These are phyloP conservation scores for Erynnis tages DNA, from an alignment of 2,888 invertebrate genomes.

Conservation along the genomic window DNA sequence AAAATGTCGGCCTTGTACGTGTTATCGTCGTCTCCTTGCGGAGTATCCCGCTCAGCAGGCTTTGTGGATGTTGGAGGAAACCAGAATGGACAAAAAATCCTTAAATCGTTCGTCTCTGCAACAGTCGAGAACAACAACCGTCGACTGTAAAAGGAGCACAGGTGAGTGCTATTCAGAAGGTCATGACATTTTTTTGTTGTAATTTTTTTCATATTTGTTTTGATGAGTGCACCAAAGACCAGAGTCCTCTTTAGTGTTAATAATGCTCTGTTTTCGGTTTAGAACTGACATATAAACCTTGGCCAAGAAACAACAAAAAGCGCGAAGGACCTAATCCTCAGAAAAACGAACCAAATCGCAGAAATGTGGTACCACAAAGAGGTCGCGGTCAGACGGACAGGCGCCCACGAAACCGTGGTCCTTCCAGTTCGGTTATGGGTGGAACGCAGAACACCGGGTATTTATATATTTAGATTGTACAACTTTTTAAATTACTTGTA, in stretches of 20 bases:
- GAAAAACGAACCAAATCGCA: slow-evolving; percentile 83
- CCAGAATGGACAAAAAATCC: slow-evolving; percentile 90
- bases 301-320: slow-evolving; percentile 83
- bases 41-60: slow-evolving; percentile 82
- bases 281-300: slow-evolving; percentile 81
- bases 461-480: background rate
- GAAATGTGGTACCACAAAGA: slow-evolving; percentile 85
- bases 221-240: background rate
- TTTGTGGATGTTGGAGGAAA: slow-evolving; percentile 80
- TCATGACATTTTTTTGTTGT: slow-evolving; percentile 24
- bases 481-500: too few relatives aligned
- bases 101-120: slow-evolving; percentile 85
- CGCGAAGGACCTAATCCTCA: slow-evolving; percentile 82
- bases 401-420: slow-evolving; percentile 85
- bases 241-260: background rate
- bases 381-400: slow-evolving; percentile 86
- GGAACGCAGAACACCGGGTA: slow-evolving; percentile 87
- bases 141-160: slow-evolving; percentile 89
- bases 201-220: background rate
- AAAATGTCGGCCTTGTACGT: slow-evolving; percentile 89
- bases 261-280: slow-evolving; percentile 1
- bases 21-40: slow-evolving; percentile 87
- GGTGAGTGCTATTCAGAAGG: slow-evolving; percentile 74
- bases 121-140: slow-evolving; percentile 85
- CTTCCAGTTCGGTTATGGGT: slow-evolving; percentile 76